Conservation (phyloP, 2,888 invertebrate genomes). For the Aphelenchoides bicaudatus region DNA sequence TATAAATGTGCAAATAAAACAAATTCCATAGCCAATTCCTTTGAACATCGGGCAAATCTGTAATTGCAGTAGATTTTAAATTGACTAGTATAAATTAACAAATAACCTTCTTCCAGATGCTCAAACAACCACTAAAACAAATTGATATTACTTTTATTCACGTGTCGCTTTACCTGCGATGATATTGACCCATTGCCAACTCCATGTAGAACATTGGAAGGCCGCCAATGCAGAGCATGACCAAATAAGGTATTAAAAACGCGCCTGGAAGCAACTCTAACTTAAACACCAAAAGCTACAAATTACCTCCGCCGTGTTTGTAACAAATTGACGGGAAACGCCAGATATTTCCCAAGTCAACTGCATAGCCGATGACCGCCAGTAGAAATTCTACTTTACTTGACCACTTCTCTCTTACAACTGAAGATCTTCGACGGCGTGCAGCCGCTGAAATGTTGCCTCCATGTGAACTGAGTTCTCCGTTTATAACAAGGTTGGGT, state of each 20-base stretch:
- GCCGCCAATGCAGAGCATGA: constrained; percentile 86
- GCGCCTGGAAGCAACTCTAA: constrained; percentile 64
- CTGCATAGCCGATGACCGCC: constrained; percentile 56
- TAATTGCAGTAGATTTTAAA: too few species aligned
- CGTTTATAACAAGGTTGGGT: constrained; percentile 4
- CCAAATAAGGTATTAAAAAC: constrained; percentile 80
- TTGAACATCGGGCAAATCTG: constrained; percentile 84
- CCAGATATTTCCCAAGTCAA: constrained; percentile 58
- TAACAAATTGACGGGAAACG: constrained; percentile 54
- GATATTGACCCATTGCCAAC: constrained; percentile 81
- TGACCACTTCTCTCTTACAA: constrained; percentile 51
- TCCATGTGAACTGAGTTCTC: neutral
- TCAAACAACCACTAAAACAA: constrained; percentile 85
- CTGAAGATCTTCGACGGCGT: constrained; percentile 1
- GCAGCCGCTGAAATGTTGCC: constrained; percentile 3
- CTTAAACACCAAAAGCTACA: too few species aligned
- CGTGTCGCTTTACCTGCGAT: too few species aligned
- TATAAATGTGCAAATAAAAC: constrained; percentile 85
- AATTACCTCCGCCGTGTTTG: constrained; percentile 54
- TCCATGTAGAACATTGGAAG: constrained; percentile 92
- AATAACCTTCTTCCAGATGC: constrained; percentile 87
- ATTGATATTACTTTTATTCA: too few species aligned
- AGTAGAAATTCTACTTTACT: constrained; percentile 55
- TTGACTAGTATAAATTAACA: too few species aligned
- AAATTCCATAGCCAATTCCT: constrained; percentile 93